These are phyloP conservation scores for Labeo catla DNA, from an alignment of 2,113 vertebrate species.

Conservation along the genomic window DNA sequence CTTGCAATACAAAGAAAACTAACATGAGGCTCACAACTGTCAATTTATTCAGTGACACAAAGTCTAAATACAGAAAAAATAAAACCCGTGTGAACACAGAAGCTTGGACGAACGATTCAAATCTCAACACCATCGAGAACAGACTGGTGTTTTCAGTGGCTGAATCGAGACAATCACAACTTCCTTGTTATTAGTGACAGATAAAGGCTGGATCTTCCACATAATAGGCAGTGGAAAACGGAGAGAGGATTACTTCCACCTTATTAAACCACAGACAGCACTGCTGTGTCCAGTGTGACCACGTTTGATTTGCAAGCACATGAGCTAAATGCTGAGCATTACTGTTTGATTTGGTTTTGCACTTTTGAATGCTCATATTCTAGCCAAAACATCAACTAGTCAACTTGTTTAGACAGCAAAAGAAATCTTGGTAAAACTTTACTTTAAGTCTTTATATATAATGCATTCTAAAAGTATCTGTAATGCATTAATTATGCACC, in stretches of 20 bases:
- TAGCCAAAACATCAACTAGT: neutral
- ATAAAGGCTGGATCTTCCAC: slow-evolving; percentile 71
- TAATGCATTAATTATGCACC: neutral
- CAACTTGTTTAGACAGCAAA: too few relatives aligned
- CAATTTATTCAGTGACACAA: neutral
- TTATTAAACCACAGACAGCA: slow-evolving; percentile 69
- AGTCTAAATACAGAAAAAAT: neutral
- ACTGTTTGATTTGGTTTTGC: neutral
- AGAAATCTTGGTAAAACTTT: too few relatives aligned
- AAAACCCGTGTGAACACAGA: neutral
- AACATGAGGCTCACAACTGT: neutral
- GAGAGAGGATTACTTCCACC: slow-evolving; percentile 72
- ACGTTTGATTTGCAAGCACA: neutral
- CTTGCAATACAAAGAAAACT: neutral
- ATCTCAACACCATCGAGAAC: neutral
- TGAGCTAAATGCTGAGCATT: neutral
- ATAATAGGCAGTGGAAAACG: slow-evolving; percentile 67
- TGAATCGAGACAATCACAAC: slow-evolving; percentile 68
- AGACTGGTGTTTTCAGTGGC: slow-evolving; percentile 59
- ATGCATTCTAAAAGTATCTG: too few relatives aligned
- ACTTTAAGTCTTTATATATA: too few relatives aligned
- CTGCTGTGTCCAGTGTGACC: slow-evolving; percentile 57
- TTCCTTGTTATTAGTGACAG: slow-evolving; percentile 75
- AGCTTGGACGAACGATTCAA: neutral
- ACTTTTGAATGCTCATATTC: neutral